phyloP scores from a whole-genome alignment of 2,113 vertebrate genomes.

The Sciurus niger region DNA sequence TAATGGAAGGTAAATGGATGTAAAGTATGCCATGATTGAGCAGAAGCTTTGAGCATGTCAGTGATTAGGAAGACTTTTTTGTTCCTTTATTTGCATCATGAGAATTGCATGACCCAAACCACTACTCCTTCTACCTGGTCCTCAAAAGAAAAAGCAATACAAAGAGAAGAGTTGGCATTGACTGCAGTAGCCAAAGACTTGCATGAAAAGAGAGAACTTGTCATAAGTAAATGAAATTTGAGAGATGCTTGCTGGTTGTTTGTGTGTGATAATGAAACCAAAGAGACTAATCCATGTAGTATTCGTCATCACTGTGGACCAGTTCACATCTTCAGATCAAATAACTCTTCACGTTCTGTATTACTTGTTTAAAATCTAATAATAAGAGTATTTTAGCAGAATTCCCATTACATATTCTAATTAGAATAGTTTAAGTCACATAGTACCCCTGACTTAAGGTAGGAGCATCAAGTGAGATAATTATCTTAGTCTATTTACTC shows the following conservation, averaged over 20 bases:
- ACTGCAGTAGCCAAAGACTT: neutral
- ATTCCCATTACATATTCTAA: slow-evolving; percentile 19
- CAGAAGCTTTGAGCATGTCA: neutral
- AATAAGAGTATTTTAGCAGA: neutral
- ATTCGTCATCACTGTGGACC: neutral
- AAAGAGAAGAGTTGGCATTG: neutral
- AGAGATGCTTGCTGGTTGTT: neutral
- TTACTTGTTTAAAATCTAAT: neutral
- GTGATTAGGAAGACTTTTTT: neutral
- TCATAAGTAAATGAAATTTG: neutral
- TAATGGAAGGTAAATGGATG: neutral
- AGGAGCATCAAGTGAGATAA: neutral
- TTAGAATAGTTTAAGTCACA: neutral
- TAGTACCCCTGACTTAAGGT: neutral
- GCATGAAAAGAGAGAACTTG: slow-evolving; percentile 6
- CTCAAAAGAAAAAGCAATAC: neutral
- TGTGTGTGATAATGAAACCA: neutral
- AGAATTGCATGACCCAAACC: neutral
- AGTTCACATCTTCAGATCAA: neutral
- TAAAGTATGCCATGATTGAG: neutral
- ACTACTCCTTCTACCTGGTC: neutral
- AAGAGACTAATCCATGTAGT: neutral
- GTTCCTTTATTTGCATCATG: neutral
- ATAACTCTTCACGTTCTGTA: neutral
- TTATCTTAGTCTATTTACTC: neutral